A percentile compares a stretch with the other conserved stretches of the same genome.
Evolutionary conservation across 2,888 invertebrate genomes (phyloP).

Genomic region (Plutella xylostella): DNA sequence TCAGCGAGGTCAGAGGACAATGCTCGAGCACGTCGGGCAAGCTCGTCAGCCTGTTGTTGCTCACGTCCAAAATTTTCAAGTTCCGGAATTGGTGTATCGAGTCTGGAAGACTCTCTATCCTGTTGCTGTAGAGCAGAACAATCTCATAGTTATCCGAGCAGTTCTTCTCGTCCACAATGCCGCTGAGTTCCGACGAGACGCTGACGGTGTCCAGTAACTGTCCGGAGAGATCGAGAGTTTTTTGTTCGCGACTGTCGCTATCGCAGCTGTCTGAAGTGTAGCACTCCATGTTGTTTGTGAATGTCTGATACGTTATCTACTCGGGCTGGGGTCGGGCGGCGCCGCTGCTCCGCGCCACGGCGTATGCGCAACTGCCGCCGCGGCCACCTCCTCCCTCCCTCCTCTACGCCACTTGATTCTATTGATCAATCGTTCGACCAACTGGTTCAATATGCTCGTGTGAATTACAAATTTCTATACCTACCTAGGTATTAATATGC

Average conservation of each 20-base stretch:
- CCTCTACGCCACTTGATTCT: background rate
- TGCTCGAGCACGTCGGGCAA: conserved; percentile 83
- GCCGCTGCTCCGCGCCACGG: conserved; percentile 28
- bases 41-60: conserved; percentile 83
- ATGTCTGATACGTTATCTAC: conserved; percentile 15
- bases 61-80: conserved; percentile 85
- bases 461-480: no score
- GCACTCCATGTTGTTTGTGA: conserved; percentile 73
- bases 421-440: background rate
- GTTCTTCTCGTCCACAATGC: conserved; percentile 72
- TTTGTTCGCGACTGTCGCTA: conserved; percentile 77
- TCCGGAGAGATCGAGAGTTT: conserved; percentile 74
- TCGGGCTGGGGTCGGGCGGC: background rate
- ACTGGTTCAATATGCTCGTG: no score
- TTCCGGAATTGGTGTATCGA: conserved; percentile 76
- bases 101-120: conserved; percentile 75
- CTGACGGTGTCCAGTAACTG: conserved; percentile 69
- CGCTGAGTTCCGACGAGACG: conserved; percentile 68
- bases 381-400: conserved; percentile 5
- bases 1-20: conserved; percentile 81
- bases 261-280: conserved; percentile 89
- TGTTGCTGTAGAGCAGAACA: conserved; percentile 89
- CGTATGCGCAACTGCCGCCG: conserved; percentile 56
- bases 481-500: no score
- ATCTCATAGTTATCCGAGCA: conserved; percentile 74